Percentiles rank a stretch among this genome's conserved stretches.
These are phyloP conservation scores for Sitta carolinensis DNA, from an alignment of 2,797 vertebrate genomes.

Conservation along the genomic window DNA sequence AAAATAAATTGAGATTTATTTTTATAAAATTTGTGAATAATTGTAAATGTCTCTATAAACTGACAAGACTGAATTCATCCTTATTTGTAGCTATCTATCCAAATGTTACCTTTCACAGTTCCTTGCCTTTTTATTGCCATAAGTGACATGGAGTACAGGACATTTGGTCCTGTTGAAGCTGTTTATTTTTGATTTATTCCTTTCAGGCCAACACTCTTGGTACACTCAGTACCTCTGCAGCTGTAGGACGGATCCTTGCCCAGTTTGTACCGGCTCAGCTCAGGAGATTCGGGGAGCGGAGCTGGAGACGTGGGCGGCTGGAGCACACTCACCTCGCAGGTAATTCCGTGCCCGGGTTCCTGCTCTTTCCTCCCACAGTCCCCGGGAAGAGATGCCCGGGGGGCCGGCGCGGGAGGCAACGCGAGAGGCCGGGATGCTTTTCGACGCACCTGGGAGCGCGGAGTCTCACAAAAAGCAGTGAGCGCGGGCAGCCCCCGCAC, in stretches of 20 bases:
- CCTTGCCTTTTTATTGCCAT: background rate
- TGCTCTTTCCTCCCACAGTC: background rate
- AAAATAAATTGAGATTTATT: background rate
- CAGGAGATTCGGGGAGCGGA: background rate
- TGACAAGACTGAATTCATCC: background rate
- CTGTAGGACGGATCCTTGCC: background rate
- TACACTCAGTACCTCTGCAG: background rate
- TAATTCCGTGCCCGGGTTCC: too few relatives aligned
- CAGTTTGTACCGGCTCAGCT: rapidly evolving
- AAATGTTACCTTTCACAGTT: background rate
- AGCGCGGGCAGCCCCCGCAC: rapidly evolving
- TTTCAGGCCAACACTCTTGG: background rate
- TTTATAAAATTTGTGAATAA: background rate
- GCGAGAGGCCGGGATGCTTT: background rate
- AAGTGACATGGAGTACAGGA: background rate
- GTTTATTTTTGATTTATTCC: background rate
- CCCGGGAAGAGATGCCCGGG: background rate
- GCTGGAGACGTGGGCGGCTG: background rate
- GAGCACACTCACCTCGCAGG: background rate
- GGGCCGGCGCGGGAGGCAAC: rapidly evolving
- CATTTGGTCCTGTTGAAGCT: background rate
- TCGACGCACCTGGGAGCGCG: background rate
- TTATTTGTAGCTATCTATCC: background rate
- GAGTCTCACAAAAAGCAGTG: too few relatives aligned
- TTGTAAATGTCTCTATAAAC: background rate